Percentiles rank a stretch among this genome's conserved stretches.
Evolutionary conservation across 2,888 invertebrate species (phyloP).

Genomic region (Drepanosiphum platanoidis): DNA sequence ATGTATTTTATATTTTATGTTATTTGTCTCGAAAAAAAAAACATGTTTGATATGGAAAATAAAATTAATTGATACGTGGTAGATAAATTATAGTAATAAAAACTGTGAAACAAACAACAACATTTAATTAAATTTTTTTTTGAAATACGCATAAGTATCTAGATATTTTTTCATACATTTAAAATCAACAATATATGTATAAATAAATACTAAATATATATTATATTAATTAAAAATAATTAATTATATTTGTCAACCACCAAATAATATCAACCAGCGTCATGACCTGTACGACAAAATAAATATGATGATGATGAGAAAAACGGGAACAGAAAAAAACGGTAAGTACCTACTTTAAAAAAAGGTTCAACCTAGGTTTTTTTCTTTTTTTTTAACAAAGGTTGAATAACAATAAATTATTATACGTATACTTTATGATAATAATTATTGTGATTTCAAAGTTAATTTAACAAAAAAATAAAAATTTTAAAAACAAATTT

Average conservation of each 20-base stretch:
- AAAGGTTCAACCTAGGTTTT: background rate
- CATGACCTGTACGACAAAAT: background rate
- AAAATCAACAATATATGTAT: background rate
- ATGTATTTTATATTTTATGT: background rate
- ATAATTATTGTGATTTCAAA: no score
- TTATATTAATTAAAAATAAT: background rate
- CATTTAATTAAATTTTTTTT: constrained; percentile 1
- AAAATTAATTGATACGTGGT: background rate
- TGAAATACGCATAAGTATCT: background rate
- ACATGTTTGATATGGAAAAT: background rate
- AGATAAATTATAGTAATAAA: background rate
- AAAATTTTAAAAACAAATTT: no score
- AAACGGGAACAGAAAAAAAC: background rate
- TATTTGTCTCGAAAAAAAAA: background rate
- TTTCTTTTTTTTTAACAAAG: background rate
- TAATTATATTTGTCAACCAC: background rate
- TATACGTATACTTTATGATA: no score
- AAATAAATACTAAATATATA: background rate
- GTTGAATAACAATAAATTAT: background rate
- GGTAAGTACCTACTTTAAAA: background rate
- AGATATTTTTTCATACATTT: background rate
- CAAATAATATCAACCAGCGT: background rate
- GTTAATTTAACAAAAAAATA: no score
- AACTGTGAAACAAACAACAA: background rate
- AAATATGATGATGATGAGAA: background rate